A percentile compares a stretch with the other conserved stretches of the same genome.
Conservation (phyloP, 2,888 invertebrate species). For the Drymonia ruficornis region DNA sequence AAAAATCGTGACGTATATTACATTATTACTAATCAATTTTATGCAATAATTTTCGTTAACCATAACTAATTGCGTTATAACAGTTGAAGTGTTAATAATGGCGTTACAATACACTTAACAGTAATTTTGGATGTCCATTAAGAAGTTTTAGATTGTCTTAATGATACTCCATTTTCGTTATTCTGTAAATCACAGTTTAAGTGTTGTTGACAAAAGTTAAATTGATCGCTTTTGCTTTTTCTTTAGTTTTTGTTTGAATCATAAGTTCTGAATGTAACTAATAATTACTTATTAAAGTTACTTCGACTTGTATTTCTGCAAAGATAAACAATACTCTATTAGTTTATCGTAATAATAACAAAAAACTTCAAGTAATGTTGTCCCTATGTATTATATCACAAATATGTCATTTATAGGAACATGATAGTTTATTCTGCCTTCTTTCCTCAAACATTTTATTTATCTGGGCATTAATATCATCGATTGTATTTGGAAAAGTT, state of each 20-base stretch:
- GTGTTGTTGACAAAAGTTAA: slow-evolving; percentile 34
- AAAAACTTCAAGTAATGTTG: too few species aligned
- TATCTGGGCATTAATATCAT: neutral
- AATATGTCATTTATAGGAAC: neutral
- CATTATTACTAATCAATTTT: too few species aligned
- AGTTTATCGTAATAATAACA: too few species aligned
- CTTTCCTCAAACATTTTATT: neutral
- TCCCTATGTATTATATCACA: too few species aligned
- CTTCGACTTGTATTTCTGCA: neutral
- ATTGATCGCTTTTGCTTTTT: slow-evolving; percentile 23
- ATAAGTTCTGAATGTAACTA: neutral
- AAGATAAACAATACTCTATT: neutral
- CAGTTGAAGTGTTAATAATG: neutral
- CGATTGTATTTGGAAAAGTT: neutral
- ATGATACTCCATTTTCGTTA: slow-evolving; percentile 50
- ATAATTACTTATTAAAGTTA: neutral
- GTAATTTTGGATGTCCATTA: slow-evolving; percentile 69
- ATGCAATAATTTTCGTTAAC: too few species aligned
- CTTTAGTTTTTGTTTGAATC: neutral
- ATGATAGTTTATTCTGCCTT: neutral
- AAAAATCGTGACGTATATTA: too few species aligned
- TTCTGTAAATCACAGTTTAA: slow-evolving; percentile 47
- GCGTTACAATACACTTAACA: slow-evolving; percentile 67
- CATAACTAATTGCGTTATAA: neutral
- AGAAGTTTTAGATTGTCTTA: slow-evolving; percentile 61